Evolutionary conservation across 1,140 invertebrate species (phyloP).

Genomic region (Heliothis virescens): DNA sequence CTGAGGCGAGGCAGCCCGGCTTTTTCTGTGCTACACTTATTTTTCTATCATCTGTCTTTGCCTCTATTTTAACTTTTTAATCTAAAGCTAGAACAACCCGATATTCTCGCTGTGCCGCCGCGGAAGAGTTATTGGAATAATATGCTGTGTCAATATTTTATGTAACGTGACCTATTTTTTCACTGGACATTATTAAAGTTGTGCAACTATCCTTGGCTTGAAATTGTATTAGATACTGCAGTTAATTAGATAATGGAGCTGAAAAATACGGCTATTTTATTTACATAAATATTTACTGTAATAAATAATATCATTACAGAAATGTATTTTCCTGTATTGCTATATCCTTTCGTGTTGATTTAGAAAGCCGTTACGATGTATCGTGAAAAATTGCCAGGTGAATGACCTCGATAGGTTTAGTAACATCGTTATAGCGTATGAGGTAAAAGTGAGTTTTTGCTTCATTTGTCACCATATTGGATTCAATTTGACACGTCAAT

Average conservation of each 20-base stretch:
- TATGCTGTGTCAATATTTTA: slow-evolving; percentile 39
- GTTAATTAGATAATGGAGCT: background rate
- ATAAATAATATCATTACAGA: too few relatives aligned
- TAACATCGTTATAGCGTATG: slow-evolving; percentile 1
- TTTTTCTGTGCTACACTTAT: slow-evolving; percentile 52
- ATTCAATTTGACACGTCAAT: background rate
- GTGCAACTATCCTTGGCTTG: background rate
- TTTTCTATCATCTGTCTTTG: slow-evolving; percentile 49
- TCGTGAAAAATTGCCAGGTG: slow-evolving; percentile 15
- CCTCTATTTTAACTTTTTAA: slow-evolving; percentile 54
- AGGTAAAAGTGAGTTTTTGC: slow-evolving; percentile 19
- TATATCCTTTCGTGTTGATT: slow-evolving; percentile 23
- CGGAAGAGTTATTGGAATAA: slow-evolving; percentile 26
- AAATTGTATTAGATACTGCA: background rate
- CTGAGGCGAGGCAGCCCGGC: slow-evolving; percentile 40
- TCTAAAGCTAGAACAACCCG: background rate
- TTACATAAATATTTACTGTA: background rate
- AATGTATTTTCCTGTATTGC: background rate
- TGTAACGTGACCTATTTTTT: slow-evolving; percentile 12
- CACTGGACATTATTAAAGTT: background rate
- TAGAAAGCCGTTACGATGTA: slow-evolving; percentile 21
- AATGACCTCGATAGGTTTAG: slow-evolving; percentile 24
- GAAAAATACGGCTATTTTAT: background rate
- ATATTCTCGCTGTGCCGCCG: slow-evolving; percentile 15
- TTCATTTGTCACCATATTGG: slow-evolving; percentile 17